These are phyloP conservation scores for Gnathonemus longibarbis DNA, from an alignment of 2,113 vertebrate species.

Conservation along the genomic window DNA sequence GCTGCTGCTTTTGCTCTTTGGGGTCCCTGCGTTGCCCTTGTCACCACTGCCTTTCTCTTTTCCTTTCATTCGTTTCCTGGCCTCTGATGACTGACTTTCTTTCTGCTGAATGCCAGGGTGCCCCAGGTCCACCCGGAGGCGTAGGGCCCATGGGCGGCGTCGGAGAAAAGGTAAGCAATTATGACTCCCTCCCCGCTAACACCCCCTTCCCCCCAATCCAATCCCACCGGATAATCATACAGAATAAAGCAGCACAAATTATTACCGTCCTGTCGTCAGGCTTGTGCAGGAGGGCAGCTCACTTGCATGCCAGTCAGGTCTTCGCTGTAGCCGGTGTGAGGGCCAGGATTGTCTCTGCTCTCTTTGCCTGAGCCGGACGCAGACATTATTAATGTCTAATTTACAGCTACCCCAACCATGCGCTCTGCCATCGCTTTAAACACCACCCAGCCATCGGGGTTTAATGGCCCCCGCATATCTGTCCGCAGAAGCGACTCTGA, in stretches of 20 bases:
- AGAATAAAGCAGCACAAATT: neutral
- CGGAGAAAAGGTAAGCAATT: slow-evolving; percentile 81
- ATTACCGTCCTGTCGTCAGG: neutral
- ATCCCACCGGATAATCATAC: neutral
- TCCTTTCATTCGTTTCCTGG: neutral
- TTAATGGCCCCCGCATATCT: neutral
- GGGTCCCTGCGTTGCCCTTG: neutral
- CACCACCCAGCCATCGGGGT: neutral
- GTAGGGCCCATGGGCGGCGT: slow-evolving; percentile 80
- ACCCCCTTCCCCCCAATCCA: neutral
- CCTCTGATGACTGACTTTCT: neutral
- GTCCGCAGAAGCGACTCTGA: neutral
- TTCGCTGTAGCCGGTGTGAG: no score
- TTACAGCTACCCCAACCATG: neutral
- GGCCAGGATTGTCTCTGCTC: neutral
- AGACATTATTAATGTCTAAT: slow-evolving; percentile 9
- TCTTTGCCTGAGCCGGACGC: neutral
- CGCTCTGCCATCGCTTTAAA: neutral
- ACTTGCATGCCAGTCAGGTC: neutral
- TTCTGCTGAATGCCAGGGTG: slow-evolving; percentile 64
- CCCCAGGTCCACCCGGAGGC: slow-evolving; percentile 86
- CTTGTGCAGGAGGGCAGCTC: neutral
- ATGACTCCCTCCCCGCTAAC: neutral
- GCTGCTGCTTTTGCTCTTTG: neutral
- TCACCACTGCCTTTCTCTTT: neutral